Conservation (phyloP, 1,140 invertebrate genomes). For the Lordiphosa stackelbergi region DNA sequence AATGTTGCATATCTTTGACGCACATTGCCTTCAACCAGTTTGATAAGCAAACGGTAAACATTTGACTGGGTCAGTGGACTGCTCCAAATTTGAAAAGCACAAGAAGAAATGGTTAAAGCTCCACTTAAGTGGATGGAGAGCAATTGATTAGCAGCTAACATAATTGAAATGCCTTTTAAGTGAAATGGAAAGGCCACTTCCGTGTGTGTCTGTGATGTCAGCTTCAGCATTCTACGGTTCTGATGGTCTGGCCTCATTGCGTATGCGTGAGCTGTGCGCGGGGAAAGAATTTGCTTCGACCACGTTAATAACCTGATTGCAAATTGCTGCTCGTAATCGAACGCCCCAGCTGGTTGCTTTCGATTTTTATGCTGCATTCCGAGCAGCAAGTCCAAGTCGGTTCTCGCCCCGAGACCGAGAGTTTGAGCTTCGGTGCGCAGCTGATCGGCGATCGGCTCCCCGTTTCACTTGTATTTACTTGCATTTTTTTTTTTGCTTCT, state of each 20-base stretch:
- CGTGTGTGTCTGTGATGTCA: constrained; percentile 19
- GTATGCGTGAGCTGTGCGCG: constrained; percentile 51
- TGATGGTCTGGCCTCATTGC: constrained; percentile 38
- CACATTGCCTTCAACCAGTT: constrained; percentile 44
- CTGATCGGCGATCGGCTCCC: constrained; percentile 50
- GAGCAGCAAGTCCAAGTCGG: constrained; percentile 35
- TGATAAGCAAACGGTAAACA: constrained; percentile 16
- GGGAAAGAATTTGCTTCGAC: constrained; percentile 49
- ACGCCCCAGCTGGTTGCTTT: constrained; percentile 37
- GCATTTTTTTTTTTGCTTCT: constrained; percentile 22
- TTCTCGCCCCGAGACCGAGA: constrained; percentile 34
- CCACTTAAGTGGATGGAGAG: not conserved
- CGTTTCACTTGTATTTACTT: constrained; percentile 18
- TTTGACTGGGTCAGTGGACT: constrained; percentile 61
- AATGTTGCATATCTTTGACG: constrained; percentile 24
- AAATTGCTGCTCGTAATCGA: constrained; percentile 22
- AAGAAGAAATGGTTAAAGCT: constrained; percentile 15
- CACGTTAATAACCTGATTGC: constrained; percentile 59
- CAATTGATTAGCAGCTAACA: constrained; percentile 24
- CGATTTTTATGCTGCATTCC: constrained; percentile 70
- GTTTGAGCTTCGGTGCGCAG: constrained; percentile 22
- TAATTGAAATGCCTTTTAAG: constrained; percentile 50
- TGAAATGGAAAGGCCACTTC: constrained; percentile 31
- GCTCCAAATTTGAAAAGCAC: constrained; percentile 15
- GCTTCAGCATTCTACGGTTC: constrained; percentile 23